phyloP scores from a whole-genome alignment of 2,888 invertebrate genomes.

The Hylaea fasciaria region DNA sequence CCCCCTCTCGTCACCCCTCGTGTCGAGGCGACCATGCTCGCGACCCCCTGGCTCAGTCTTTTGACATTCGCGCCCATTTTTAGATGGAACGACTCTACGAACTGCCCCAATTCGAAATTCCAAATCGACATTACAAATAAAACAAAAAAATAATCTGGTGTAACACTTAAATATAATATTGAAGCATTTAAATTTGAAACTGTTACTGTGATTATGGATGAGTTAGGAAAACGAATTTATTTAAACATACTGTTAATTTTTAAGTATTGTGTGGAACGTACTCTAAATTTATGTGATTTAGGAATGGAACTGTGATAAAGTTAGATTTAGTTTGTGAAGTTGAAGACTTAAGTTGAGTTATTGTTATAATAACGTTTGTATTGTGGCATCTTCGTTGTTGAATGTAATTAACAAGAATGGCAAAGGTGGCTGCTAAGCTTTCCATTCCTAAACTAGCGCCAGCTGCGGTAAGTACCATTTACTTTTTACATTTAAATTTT shows the following conservation, averaged over 20 bases:
- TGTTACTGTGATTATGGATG: slow-evolving; percentile 42
- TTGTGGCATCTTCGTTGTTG: slow-evolving; percentile 74
- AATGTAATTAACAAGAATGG: slow-evolving; percentile 68
- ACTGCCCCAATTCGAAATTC: slow-evolving; percentile 67
- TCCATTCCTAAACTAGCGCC: slow-evolving; percentile 50
- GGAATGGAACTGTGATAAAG: slow-evolving; percentile 61
- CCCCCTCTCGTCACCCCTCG: slow-evolving; percentile 60
- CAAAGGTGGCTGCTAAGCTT: slow-evolving; percentile 74
- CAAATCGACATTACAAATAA: slow-evolving; percentile 47
- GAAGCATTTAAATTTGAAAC: slow-evolving; percentile 64
- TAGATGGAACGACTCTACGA: slow-evolving; percentile 80
- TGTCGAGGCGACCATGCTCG: slow-evolving; percentile 59
- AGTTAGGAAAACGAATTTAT: slow-evolving; percentile 31
- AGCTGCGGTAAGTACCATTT: slow-evolving; percentile 70
- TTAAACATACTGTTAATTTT: slow-evolving; percentile 28
- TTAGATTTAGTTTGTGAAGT: slow-evolving; percentile 43
- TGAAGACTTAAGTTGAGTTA: slow-evolving; percentile 40
- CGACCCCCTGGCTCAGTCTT: slow-evolving; percentile 80
- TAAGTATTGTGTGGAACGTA: slow-evolving; percentile 34
- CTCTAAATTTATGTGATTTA: slow-evolving; percentile 42
- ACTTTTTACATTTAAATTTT: slow-evolving; percentile 8
- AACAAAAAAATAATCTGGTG: slow-evolving; percentile 49
- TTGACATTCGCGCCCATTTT: slow-evolving; percentile 84
- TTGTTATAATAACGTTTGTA: slow-evolving; percentile 46
- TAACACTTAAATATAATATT: slow-evolving; percentile 53